Evolutionary conservation across 2,113 vertebrate genomes (phyloP).

Genomic region (Todiramphus chloris): DNA sequence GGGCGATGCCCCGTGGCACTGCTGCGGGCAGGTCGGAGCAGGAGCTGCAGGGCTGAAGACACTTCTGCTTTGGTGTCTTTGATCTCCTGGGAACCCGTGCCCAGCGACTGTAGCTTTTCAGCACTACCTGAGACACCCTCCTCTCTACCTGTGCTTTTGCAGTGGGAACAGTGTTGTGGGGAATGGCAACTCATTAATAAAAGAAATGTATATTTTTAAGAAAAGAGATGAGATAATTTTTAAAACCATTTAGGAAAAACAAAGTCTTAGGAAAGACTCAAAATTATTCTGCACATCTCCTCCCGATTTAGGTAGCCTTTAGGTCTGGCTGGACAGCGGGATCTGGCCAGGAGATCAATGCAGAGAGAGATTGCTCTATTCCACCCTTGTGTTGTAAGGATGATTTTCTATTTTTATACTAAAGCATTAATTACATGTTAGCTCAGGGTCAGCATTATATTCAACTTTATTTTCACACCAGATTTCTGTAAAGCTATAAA

Average conservation of each 20-base stretch:
- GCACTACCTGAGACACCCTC: background rate
- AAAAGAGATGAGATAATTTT: conserved; percentile 35
- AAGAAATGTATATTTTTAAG: conserved; percentile 51
- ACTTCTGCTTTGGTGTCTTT: background rate
- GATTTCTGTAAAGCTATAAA: conserved; percentile 72
- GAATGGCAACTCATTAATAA: conserved; percentile 13
- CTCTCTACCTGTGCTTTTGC: background rate
- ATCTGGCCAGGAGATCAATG: background rate
- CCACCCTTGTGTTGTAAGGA: conserved; percentile 62
- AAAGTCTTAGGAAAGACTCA: conserved; percentile 44
- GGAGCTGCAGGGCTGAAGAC: background rate
- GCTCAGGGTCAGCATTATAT: conserved; percentile 76
- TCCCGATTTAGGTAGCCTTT: conserved; percentile 54
- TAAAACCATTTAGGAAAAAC: conserved; percentile 7
- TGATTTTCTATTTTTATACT: conserved; percentile 78
- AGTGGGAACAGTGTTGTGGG: background rate
- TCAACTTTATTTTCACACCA: conserved; percentile 72
- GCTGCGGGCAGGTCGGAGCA: background rate
- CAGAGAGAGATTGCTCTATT: conserved; percentile 47
- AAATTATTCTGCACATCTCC: conserved; percentile 49
- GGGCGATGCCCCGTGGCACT: background rate
- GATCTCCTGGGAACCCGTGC: background rate
- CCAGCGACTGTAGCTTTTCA: background rate
- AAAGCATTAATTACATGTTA: conserved; percentile 77
- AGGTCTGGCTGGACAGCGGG: background rate